Evolutionary conservation across 2,888 invertebrate genomes (phyloP).

Genomic region (Limnephilus rhombicus): DNA sequence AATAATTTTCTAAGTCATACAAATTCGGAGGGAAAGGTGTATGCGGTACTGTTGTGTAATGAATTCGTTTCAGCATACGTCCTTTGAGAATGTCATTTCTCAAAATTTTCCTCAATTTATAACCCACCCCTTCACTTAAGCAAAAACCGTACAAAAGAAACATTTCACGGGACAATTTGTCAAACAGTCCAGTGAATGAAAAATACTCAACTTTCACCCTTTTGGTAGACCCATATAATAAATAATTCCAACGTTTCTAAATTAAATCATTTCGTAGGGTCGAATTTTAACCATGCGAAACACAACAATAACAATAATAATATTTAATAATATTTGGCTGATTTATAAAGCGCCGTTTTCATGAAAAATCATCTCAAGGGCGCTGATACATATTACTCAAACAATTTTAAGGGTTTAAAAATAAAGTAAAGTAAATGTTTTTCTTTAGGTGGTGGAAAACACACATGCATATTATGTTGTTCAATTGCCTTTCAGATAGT

Average conservation of each 20-base stretch:
- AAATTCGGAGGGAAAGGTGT: background rate
- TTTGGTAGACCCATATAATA: constrained; percentile 43
- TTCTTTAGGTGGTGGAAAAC: no score
- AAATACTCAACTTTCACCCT: constrained; percentile 47
- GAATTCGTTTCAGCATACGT: background rate
- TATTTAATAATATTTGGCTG: no score
- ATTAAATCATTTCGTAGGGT: background rate
- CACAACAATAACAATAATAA: background rate
- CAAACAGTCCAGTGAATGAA: constrained; percentile 60
- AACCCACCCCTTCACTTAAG: constrained; percentile 44
- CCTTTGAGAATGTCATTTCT: background rate
- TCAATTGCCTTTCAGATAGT: no score
- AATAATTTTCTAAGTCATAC: no score
- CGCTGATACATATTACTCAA: background rate
- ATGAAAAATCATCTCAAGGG: no score
- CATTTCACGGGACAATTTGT: constrained; percentile 65
- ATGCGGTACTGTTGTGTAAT: background rate
- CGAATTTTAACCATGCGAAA: background rate
- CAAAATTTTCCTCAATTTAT: constrained; percentile 14
- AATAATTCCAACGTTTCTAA: constrained; percentile 18
- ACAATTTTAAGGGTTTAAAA: background rate
- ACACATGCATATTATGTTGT: no score
- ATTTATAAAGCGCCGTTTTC: no score
- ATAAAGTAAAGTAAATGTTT: background rate
- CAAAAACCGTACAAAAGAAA: constrained; percentile 64